Evolutionary conservation across 2,113 vertebrate genomes (phyloP).

Genomic region (Xiphorhynchus elegans): DNA sequence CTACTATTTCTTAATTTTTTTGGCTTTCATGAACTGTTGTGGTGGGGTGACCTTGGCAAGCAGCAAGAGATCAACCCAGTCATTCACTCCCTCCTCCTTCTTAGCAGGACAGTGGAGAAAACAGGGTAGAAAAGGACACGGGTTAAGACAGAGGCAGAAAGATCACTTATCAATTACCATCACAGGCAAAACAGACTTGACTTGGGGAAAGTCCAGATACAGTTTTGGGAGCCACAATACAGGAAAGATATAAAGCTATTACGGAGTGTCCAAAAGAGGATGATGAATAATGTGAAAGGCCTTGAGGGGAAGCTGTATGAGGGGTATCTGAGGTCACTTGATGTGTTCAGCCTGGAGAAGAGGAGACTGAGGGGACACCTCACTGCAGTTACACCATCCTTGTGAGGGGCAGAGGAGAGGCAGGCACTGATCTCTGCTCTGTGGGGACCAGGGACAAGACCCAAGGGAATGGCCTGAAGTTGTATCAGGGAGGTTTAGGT

Average conservation of each 20-base stretch:
- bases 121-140: accelerated
- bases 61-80: neutral
- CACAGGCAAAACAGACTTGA: neutral
- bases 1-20: neutral
- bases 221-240: accelerated
- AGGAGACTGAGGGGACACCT: neutral
- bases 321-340: neutral
- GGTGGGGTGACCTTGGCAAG: neutral
- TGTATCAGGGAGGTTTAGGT: neutral
- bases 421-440: neutral
- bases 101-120: neutral
- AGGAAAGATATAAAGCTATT: neutral
- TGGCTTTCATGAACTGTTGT: neutral
- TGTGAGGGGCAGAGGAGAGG: neutral
- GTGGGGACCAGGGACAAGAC: neutral
- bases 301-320: neutral
- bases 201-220: accelerated
- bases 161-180: neutral
- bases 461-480: accelerated
- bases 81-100: neutral
- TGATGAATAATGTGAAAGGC: neutral
- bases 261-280: accelerated
- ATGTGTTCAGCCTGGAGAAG: neutral
- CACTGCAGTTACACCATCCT: neutral
- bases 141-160: neutral